phyloP scores from a whole-genome alignment of 2,888 invertebrate species.

The Syritta pipiens region DNA sequence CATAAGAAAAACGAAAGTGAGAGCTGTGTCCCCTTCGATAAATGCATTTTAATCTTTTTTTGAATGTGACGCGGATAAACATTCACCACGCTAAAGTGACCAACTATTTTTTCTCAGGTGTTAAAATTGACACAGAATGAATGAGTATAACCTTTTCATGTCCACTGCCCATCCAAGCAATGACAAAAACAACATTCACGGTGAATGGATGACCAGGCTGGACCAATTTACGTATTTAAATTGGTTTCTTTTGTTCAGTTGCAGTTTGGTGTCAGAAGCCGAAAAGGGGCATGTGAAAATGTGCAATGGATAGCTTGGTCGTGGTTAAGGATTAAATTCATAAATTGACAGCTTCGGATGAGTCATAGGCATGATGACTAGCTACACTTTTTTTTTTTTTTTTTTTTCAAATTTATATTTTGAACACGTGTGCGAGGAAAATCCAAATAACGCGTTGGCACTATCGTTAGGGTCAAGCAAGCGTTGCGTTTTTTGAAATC shows the following conservation, averaged over 20 bases:
- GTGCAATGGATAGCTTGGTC: conserved; percentile 28
- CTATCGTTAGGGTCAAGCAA: too few species aligned
- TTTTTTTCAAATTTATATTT: not conserved
- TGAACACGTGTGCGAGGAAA: not conserved
- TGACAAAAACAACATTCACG: conserved; percentile 35
- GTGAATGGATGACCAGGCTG: conserved; percentile 32
- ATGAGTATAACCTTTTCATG: conserved; percentile 23
- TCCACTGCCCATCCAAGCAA: not conserved
- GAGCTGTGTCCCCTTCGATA: too few species aligned
- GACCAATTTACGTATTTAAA: conserved; percentile 58
- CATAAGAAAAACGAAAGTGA: too few species aligned
- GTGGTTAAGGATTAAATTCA: too few species aligned
- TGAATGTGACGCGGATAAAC: conserved; percentile 13
- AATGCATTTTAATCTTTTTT: conserved; percentile 24
- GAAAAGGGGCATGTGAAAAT: conserved; percentile 21
- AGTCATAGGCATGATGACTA: too few species aligned
- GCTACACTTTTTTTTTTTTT: too few species aligned
- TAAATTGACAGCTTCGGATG: too few species aligned
- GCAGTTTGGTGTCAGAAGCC: conserved; percentile 5
- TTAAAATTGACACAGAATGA: conserved; percentile 29
- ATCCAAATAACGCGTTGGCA: too few species aligned
- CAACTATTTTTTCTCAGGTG: conserved; percentile 31
- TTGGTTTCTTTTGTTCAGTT: conserved; percentile 52
- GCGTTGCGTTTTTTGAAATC: too few species aligned
- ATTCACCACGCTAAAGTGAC: conserved; percentile 25